Evolutionary conservation across 2,113 vertebrate species (phyloP), one percentile per base, ranked within the genome.

Genomic region (Mirza zaza): DNA sequence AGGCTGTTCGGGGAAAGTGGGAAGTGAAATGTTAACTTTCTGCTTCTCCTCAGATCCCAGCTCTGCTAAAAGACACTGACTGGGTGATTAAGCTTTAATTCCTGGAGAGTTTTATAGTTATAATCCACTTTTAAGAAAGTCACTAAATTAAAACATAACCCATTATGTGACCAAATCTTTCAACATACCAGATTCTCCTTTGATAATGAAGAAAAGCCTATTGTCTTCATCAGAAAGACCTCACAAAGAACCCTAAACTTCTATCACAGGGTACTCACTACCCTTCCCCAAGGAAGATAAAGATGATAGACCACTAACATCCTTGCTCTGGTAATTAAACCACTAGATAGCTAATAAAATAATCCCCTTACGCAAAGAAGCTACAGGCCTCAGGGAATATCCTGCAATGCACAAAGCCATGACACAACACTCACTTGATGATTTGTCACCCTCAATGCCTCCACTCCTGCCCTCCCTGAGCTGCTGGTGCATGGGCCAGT

Each of bases 181-280:
- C 52, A 52, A 17, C 52, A 88, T 6, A 79, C 11, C 9, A 81
- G 93, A 87, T 68, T 90, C 76, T 95, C 59, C n/a, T n/a, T 42
- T 42, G 42, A 55, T 11, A 91, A 52, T 13, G 52, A 52, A 52
- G 52, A 52, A 52, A 52, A 52, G 52, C 21, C 57, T 59, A 25
- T 59, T 59, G 21, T 25, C 21, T 59, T 59, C 23, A 25, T 52
- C 50, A 57, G 27, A 84, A 87, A 92, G 71, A 36, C 52, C 27
- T 87, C 42, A 89, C n/a, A 63, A 95, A 96, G 81, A 92, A 90
- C 52, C 73, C 42, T 81, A 87, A 88, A 82, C 20, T 32, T 85
- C 52, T 68, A 50, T 82, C 52, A 70, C 1, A 50, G 48, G 10
- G 48, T 50, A 50, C 48, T 50, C 48, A 50, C 48, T 50, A 50